Base-by-base conservation (phyloP, 2,888 invertebrate species). In the Cosmia trapezina region DNA sequence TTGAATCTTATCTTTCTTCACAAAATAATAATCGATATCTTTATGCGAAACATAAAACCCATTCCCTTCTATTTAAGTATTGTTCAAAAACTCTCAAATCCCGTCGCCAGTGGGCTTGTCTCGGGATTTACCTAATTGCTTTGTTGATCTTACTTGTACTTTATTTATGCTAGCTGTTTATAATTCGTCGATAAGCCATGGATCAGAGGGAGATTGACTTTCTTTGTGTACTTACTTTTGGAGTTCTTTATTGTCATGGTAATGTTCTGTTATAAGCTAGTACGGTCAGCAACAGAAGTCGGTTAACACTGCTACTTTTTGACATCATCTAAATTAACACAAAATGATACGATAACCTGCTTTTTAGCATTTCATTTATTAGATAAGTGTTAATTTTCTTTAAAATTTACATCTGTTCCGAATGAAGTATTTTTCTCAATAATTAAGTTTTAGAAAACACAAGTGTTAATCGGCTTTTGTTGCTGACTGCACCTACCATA, bases 131-230 rank as follows among this genome's bases (percentile, higher is more conserved):
- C 57, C 43, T 78, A 78, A 83, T 83, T 73, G 61, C 47, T 80
- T 71, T 80, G 71, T 83, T 78, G 69, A 78, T 78, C 66, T 80
- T 62, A 41, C 66, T 75, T 41, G 66, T 73, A 70, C 61, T 70
- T 75, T 57, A 66, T 66, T 70, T 70, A 59, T 66, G 64, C 56
- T 64, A 61, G 69, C 63, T 73, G 65, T 56, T 70, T 62, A 68
- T 74, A 80, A 83, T 71, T 76, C 56, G 45, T 14, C 51, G 59
- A 80, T 78, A 78, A 83, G 66, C 43, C 14, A 19, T n/a, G 49
- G 61, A 62, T 73, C 41, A 33, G 69, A 19, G 9, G 14, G 33
- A 49, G 60, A 76, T 59, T 71, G 60, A 64, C 47, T 64, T 28
- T 69, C n/a, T 22, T 60, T 37, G 22, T 41, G 11, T 41, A 37